phyloP scores from a whole-genome alignment of 2,888 invertebrate genomes.

The Epistrophe eligans region DNA sequence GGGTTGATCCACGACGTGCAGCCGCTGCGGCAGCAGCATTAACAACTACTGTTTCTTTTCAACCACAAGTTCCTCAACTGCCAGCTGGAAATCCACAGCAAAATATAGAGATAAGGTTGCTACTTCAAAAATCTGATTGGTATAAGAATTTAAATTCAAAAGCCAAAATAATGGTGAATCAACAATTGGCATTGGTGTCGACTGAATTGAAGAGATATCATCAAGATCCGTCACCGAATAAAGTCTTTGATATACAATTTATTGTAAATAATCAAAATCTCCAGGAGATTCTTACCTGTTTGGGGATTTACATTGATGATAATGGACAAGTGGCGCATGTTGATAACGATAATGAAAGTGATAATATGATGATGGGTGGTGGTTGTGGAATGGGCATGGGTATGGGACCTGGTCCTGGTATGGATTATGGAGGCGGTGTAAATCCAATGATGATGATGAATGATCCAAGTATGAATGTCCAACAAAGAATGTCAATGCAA shows the following conservation, averaged over 20 bases:
- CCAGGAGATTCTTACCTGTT: slow-evolving; percentile 86
- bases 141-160: slow-evolving; percentile 89
- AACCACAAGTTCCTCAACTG: slow-evolving; percentile 35
- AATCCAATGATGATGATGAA: slow-evolving; percentile 76
- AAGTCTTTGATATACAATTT: slow-evolving; percentile 85
- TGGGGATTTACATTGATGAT: slow-evolving; percentile 86
- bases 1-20: slow-evolving; percentile 82
- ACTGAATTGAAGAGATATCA: slow-evolving; percentile 87
- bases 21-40: slow-evolving; percentile 44
- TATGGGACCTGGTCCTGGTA: slow-evolving; percentile 9
- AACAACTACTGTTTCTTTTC: slow-evolving; percentile 14
- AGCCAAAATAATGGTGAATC: slow-evolving; percentile 89
- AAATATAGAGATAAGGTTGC: slow-evolving; percentile 86
- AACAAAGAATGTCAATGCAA: slow-evolving; percentile 68
- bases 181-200: slow-evolving; percentile 87
- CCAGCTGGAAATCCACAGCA: slow-evolving; percentile 79
- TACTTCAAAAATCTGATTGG: slow-evolving; percentile 88
- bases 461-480: slow-evolving; percentile 44
- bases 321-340: slow-evolving; percentile 85
- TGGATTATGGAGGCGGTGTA: slow-evolving; percentile 50
- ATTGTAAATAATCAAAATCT: slow-evolving; percentile 85
- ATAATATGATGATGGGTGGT: slow-evolving; percentile 61
- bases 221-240: slow-evolving; percentile 85
- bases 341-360: slow-evolving; percentile 77
- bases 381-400: slow-evolving; percentile 53